These are phyloP conservation scores for Dendropsophus ebraccatus DNA, from an alignment of 2,113 vertebrate genomes.

Conservation along the genomic window DNA sequence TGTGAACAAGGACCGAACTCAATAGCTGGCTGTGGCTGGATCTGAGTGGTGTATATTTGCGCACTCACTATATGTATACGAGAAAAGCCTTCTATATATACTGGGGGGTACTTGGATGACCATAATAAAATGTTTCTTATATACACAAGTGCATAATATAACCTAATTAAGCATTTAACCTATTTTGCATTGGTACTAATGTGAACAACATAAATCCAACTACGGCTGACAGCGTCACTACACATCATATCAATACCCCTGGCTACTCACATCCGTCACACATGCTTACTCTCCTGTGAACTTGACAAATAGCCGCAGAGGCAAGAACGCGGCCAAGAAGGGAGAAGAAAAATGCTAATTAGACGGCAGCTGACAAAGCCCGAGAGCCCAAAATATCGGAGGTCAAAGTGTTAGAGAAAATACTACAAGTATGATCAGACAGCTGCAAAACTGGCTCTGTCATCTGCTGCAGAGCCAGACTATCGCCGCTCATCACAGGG, in stretches of 20 bases:
- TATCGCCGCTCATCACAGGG: not conserved
- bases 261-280: not conserved
- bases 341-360: constrained; percentile 14
- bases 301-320: not conserved
- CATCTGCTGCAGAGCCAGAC: constrained; percentile 5
- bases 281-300: not conserved
- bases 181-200: not conserved
- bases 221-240: not conserved
- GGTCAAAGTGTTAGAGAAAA: constrained; percentile 38
- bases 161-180: not conserved
- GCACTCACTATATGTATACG: no score
- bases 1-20: no score
- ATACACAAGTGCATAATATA: not conserved
- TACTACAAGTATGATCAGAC: not conserved
- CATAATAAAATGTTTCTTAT: not conserved
- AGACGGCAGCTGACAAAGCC: constrained; percentile 52
- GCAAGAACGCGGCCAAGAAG: not conserved
- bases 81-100: no score
- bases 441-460: constrained; percentile 50
- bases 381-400: constrained; percentile 43
- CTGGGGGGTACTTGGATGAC: no score
- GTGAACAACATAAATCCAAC: not conserved
- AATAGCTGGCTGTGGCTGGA: no score
- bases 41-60: no score
- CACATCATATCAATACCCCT: not conserved